phyloP scores from a whole-genome alignment of 2,113 vertebrate species.

The Merops nubicus region DNA sequence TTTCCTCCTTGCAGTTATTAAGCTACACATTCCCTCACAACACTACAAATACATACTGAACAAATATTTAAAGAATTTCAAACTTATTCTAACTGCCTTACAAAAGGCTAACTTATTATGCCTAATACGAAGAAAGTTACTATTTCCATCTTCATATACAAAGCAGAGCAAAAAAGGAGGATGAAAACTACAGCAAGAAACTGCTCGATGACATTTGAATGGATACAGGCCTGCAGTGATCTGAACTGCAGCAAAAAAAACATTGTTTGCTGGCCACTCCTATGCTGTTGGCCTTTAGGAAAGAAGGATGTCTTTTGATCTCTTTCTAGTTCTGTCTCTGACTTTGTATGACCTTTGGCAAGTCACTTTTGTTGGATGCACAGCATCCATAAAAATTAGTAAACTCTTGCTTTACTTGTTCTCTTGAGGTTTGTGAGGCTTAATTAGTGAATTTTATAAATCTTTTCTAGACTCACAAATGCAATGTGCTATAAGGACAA shows the following conservation, averaged over 20 bases:
- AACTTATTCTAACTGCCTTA: not conserved
- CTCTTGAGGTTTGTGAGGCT: constrained; percentile 18
- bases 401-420: constrained; percentile 18
- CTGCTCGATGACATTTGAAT: not conserved
- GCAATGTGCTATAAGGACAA: not conserved
- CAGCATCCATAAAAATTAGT: constrained; percentile 32
- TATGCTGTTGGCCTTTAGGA: not conserved
- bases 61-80: not conserved
- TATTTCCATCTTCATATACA: not conserved
- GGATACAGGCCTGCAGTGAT: not conserved
- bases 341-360: constrained; percentile 34
- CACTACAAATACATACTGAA: not conserved
- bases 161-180: not conserved
- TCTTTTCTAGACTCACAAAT: constrained; percentile 8
- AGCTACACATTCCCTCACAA: not conserved
- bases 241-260: not conserved
- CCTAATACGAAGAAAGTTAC: not conserved
- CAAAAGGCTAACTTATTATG: not conserved
- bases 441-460: constrained; percentile 46
- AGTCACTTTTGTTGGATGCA: not conserved
- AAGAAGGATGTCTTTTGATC: not conserved
- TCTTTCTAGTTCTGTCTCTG: not conserved
- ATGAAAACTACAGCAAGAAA: not conserved
- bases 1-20: not conserved
- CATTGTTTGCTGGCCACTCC: not conserved